phyloP scores from a whole-genome alignment of 2,888 invertebrate species.

The Zygogramma bicolorata region DNA sequence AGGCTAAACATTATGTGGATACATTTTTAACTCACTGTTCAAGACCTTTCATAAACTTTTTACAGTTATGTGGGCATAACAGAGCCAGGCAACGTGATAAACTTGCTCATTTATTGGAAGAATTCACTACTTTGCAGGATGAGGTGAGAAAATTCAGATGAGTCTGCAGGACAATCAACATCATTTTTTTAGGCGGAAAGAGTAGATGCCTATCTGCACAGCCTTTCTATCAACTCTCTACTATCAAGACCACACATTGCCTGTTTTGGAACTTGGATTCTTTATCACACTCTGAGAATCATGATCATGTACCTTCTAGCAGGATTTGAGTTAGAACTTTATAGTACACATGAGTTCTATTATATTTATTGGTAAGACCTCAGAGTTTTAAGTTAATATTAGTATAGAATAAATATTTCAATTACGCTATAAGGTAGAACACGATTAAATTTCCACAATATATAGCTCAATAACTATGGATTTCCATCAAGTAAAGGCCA shows the following conservation, averaged over 20 bases:
- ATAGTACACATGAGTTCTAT: slow-evolving; percentile 95
- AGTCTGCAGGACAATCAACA: not conserved
- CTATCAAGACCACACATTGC: slow-evolving; percentile 80
- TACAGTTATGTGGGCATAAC: slow-evolving; percentile 94
- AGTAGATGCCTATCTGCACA: slow-evolving; percentile 86
- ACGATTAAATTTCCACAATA: too few relatives aligned
- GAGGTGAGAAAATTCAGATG: slow-evolving; percentile 73
- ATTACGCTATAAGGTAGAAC: too few relatives aligned
- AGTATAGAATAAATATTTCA: too few relatives aligned
- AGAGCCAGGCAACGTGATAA: slow-evolving; percentile 95
- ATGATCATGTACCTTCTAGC: slow-evolving; percentile 95
- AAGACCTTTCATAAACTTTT: slow-evolving; percentile 85
- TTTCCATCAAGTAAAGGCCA: too few relatives aligned
- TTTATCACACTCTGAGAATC: slow-evolving; percentile 91
- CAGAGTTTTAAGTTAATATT: too few relatives aligned
- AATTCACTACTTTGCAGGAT: slow-evolving; percentile 91
- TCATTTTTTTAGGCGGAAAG: slow-evolving; percentile 80
- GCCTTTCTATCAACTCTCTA: slow-evolving; percentile 76
- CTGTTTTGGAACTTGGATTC: slow-evolving; percentile 94
- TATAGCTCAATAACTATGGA: too few relatives aligned
- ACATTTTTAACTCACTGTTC: slow-evolving; percentile 89
- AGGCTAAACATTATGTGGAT: slow-evolving; percentile 90
- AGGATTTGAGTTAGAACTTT: slow-evolving; percentile 95
- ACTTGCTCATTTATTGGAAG: slow-evolving; percentile 88
- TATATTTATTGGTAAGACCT: slow-evolving; percentile 88